Base-by-base conservation (phyloP, 1,140 invertebrate species). In the Scaptodrosophila lebanonensis region DNA sequence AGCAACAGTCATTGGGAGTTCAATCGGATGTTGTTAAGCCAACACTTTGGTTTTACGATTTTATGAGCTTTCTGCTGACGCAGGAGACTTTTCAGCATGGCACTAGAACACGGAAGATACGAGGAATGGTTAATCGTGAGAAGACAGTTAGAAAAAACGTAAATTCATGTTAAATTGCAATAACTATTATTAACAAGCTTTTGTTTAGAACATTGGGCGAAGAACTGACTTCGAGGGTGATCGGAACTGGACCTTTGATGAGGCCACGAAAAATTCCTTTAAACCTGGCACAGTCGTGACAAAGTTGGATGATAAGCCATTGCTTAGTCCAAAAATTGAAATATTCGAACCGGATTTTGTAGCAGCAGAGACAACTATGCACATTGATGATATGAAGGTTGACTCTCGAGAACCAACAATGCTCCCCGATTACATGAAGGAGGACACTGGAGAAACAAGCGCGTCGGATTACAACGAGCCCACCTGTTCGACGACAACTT, bases 31-130 rank as follows among this genome's bases (percentile, higher is more conserved):
- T 76, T 0, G 85, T 75, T 33, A 88, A 88, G 59, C 75, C 87
- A 0, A 73, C 86, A 0, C 32, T 88, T 0, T 88, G 87, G 87
- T 88, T 87, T 61, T 88, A 86, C 42, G 84, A 88, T 3, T 59
- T 86, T 11, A 59, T 88, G 42, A 84, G 73, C 13, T 88, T 88
- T 44, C 63, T 85, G n/a, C 54, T 71, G 11, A 79, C 71, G 3
- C 79, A 77, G 29, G 76, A 71, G 27, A 64, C 64, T 6, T 73
- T 79, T 4, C 73, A 69, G 54, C 58, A 58, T 27, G 16, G 13
- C 12, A 18, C 6, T 27, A 72, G 65, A 32, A 39, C 53, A 0
- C 39, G 47, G 6, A 62, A 51, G 13, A 51, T 35, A 15, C 52
- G 71, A 7, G 48, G 45, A 11, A 69, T 25, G 7, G 16, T 2